Evolutionary conservation across 2,113 vertebrate species (phyloP), one percentile per base, ranked within the genome.

Genomic region (Pimephales promelas): DNA sequence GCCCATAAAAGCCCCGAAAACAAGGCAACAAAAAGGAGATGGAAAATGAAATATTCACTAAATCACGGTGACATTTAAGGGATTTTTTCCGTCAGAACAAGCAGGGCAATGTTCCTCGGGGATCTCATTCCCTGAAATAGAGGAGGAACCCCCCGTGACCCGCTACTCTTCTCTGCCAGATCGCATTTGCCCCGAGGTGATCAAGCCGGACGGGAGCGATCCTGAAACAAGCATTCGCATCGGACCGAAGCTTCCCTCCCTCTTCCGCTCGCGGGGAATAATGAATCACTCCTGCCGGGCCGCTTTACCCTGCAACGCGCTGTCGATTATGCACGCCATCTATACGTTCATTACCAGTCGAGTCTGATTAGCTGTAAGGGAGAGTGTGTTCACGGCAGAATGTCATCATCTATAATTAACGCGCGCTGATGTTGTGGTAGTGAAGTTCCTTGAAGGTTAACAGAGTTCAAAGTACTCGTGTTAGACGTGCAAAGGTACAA

Each of bases 1-100:
- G 54, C n/a, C 71, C 28, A 82, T 79, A 82, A 84, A 90, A 85
- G 76, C 81, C 77, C 57, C 31, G 73, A 72, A 89, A 90, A 90
- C 85, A 89, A 88, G 83, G 68, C 86, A 84, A 28, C 78, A 76
- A 79, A 87, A 36, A 79, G 52, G 73, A 88, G 86, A 91, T 83
- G 76, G 82, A 87, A 89, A 90, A 88, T 88, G 83, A 89, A 91
- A 89, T 88, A 89, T 90, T 88, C 85, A 75, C 84, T 89, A 89
- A 91, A 92, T 90, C 86, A 85, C 80, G n/a, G 64, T 90, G 87
- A 87, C 89, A 89, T 91, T 91, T 89, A 87, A 81, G 89, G 45
- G 78, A 86, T 81, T 88, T 57, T 57, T 78, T 84, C 87, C 26
- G 91, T 90, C 89, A 83, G 83, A 86, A 85, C n/a, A 40, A 85